These are phyloP conservation scores for Galago senegalensis DNA, from an alignment of 2,797 vertebrate species.

Conservation along the genomic window DNA sequence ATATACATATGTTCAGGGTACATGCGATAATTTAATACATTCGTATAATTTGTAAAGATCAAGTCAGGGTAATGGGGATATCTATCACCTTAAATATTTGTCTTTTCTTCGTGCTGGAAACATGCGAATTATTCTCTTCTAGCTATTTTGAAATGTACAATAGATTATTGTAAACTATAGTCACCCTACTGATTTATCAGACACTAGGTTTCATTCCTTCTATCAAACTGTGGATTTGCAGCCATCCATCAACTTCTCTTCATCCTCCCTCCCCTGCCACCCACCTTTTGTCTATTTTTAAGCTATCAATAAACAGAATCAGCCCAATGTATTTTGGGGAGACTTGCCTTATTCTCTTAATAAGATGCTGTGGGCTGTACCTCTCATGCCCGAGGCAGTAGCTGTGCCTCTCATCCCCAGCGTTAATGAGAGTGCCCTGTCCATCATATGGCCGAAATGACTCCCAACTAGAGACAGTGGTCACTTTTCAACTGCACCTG, in stretches of 20 bases:
- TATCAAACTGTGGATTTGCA: neutral
- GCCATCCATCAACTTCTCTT: neutral
- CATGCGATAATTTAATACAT: neutral
- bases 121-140: neutral
- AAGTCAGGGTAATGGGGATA: neutral
- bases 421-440: fast-evolving
- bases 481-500: neutral
- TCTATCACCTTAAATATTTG: neutral
- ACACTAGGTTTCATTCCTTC: neutral
- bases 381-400: neutral
- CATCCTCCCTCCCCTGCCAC: neutral
- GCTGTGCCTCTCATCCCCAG: neutral
- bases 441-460: neutral
- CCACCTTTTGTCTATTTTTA: neutral
- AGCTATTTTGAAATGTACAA: neutral
- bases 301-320: neutral
- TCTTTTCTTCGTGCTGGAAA: neutral
- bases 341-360: neutral
- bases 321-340: too few species aligned
- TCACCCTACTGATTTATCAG: neutral
- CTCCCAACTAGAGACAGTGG: fast-evolving
- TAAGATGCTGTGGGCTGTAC: fast-evolving
- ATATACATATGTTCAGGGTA: neutral
- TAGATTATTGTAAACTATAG: neutral
- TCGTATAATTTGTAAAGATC: neutral